Evolutionary conservation across 2,888 invertebrate genomes (phyloP).

Genomic region (Drosophila paramelanica): DNA sequence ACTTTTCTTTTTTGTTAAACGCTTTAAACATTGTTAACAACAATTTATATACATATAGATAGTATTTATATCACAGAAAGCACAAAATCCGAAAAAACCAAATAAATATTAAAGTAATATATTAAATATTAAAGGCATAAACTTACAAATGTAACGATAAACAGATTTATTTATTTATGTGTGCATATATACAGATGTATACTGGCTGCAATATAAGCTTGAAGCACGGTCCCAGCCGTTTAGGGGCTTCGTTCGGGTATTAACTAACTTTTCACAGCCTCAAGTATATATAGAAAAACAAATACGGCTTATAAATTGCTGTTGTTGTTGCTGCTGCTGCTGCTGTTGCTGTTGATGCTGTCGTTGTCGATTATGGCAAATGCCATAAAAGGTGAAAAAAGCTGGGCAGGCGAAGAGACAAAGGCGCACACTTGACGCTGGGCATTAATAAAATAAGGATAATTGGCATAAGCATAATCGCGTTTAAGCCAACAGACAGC

Average conservation of each 20-base stretch:
- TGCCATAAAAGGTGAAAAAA: slow-evolving; percentile 73
- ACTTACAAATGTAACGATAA: slow-evolving; percentile 27
- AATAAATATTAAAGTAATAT: slow-evolving; percentile 18
- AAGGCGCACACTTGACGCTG: slow-evolving; percentile 41
- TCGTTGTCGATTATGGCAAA: slow-evolving; percentile 69
- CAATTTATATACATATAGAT: background rate
- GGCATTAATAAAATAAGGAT: slow-evolving; percentile 83
- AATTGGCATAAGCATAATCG: slow-evolving; percentile 84
- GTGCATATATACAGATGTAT: slow-evolving; percentile 15
- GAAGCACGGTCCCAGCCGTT: slow-evolving; percentile 39
- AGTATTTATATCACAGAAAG: slow-evolving; percentile 25
- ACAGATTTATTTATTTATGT: slow-evolving; percentile 41
- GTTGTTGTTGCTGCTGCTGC: slow-evolving; percentile 10
- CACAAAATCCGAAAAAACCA: slow-evolving; percentile 33
- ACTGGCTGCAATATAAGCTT: slow-evolving; percentile 43
- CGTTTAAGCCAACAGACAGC: slow-evolving; percentile 79
- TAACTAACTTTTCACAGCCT: slow-evolving; percentile 58
- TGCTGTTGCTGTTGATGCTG: slow-evolving; percentile 31
- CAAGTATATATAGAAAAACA: slow-evolving; percentile 49
- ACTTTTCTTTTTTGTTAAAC: slow-evolving; percentile 18
- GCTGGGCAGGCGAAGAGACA: slow-evolving; percentile 50
- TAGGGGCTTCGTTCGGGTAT: slow-evolving; percentile 49
- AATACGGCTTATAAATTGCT: slow-evolving; percentile 69
- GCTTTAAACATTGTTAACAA: slow-evolving; percentile 46
- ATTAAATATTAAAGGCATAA: slow-evolving; percentile 17